Evolutionary conservation across 2,113 vertebrate genomes (phyloP).

Genomic region (Apodemus sylvaticus): DNA sequence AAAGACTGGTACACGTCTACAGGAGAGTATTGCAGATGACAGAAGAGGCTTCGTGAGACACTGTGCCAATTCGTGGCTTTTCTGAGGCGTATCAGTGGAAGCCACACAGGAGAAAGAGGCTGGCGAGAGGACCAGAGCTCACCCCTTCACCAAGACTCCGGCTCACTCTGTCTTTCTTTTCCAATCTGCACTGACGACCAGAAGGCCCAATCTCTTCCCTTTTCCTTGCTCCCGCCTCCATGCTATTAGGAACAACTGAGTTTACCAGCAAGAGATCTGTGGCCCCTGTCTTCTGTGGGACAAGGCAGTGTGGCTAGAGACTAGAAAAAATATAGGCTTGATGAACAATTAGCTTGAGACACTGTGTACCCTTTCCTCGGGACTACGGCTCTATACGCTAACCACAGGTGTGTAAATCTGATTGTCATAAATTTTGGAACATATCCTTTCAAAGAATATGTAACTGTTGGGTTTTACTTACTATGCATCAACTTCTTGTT

Average conservation of each 20-base stretch:
- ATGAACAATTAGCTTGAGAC: not conserved
- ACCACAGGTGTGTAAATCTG: not conserved
- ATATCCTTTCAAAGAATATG: not conserved
- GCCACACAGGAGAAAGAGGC: not conserved
- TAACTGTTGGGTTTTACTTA: constrained; percentile 18
- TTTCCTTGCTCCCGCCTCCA: not conserved
- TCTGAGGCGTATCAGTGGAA: not conserved
- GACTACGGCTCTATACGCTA: not conserved
- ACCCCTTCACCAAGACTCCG: fast-evolving
- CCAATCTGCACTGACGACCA: not conserved
- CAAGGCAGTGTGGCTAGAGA: not conserved
- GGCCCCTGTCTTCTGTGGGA: not conserved
- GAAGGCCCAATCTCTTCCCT: not conserved
- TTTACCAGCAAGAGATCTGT: not conserved
- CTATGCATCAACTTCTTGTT: not conserved
- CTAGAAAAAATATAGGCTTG: not conserved
- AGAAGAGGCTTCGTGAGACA: not conserved
- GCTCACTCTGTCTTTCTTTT: constrained; percentile 7
- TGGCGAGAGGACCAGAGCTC: not conserved
- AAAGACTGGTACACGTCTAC: constrained; percentile 39
- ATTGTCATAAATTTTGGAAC: not conserved
- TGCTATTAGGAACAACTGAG: not conserved
- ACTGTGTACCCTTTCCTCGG: not conserved
- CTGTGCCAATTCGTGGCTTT: not conserved
- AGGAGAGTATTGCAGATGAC: not conserved